Conservation (phyloP, 1,140 invertebrate species). For the Hypsibius dujardini region DNA sequence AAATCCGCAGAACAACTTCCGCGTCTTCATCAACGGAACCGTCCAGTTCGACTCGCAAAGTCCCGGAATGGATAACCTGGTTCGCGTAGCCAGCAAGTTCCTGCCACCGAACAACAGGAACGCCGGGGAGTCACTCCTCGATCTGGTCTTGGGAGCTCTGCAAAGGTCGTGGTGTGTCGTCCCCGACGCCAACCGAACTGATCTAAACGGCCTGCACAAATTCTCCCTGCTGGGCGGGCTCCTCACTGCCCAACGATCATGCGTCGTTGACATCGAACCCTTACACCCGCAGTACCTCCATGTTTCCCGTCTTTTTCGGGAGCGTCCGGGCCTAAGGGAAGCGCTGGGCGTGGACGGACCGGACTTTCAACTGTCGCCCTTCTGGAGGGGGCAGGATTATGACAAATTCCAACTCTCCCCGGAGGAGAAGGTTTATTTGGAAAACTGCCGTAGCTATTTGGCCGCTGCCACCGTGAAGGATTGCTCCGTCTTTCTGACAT, state of each 20-base stretch:
- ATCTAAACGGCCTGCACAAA: not conserved
- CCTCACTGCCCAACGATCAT: not conserved
- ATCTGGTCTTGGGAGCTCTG: constrained; percentile 1
- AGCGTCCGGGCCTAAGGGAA: not conserved
- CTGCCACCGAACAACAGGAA: not conserved
- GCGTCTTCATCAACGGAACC: not conserved
- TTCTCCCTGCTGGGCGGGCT: not conserved
- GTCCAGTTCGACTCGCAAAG: not conserved
- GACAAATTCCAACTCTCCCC: not conserved
- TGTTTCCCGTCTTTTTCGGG: not conserved
- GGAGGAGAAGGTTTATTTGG: not conserved
- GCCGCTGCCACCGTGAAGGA: constrained; percentile 8
- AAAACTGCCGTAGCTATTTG: constrained; percentile 7
- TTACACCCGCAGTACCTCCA: not conserved
- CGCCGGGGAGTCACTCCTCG: not conserved
- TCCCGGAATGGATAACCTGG: not conserved
- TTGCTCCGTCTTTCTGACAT: constrained; percentile 17
- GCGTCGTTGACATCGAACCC: not conserved
- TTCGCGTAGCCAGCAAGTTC: not conserved
- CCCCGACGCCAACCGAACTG: not conserved
- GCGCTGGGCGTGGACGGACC: not conserved
- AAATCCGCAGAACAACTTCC: constrained; percentile 2
- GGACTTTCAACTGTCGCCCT: not conserved
- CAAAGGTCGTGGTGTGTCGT: not conserved
- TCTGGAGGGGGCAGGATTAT: not conserved